Conservation (phyloP, 2,797 vertebrate species). For the Coreius guichenoti region DNA sequence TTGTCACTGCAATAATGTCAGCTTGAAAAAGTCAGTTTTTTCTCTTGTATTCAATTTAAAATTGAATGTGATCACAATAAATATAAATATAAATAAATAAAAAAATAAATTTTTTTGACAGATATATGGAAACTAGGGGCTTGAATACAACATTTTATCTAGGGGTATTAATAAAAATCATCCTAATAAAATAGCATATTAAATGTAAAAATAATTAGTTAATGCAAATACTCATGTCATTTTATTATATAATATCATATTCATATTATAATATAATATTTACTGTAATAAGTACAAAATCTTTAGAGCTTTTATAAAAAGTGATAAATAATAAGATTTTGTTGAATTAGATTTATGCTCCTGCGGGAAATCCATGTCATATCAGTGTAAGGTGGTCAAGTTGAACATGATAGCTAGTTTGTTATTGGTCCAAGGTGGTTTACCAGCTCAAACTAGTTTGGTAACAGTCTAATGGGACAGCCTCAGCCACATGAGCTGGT, state of each 20-base stretch:
- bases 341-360: background rate
- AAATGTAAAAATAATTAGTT: background rate
- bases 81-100: background rate
- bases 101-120: background rate
- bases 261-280: background rate
- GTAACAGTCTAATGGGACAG: background rate
- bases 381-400: background rate
- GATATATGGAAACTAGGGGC: background rate
- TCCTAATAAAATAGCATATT: background rate
- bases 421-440: background rate
- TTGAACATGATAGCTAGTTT: background rate
- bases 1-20: constrained; percentile 20
- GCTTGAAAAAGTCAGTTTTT: background rate
- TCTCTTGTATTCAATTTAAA: background rate
- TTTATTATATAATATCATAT: too few species aligned
- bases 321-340: too few species aligned
- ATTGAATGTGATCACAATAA: background rate
- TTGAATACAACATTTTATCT: background rate
- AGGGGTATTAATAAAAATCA: background rate
- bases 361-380: background rate
- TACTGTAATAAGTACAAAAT: background rate
- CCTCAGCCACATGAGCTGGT: background rate
- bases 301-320: background rate
- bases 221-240: background rate
- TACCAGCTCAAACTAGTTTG: background rate